Base-by-base conservation (phyloP, 2,797 vertebrate species). In the Sphenopsis melanotis region DNA sequence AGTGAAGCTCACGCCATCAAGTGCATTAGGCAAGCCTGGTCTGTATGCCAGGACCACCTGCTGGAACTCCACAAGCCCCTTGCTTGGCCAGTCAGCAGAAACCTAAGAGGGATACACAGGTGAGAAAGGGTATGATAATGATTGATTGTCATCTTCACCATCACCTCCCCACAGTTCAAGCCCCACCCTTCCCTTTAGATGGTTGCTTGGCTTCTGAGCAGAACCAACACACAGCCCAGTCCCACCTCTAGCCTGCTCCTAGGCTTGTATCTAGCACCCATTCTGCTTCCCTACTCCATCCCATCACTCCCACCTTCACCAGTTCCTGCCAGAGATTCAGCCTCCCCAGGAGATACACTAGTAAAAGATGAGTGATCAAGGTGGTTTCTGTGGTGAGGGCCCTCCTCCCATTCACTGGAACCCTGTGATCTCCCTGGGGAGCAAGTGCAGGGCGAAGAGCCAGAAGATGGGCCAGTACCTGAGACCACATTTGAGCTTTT, bases 61-160 rank as follows among this genome's bases (percentile, higher is more conserved):
- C 11, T 97, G 97, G 82, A 99, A 99, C 94, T 99, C 98, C 96
- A 99, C 91, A 20, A 96, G 89, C 21, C 99, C 99, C 30, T 93
- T 95, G 46, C 98, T 97, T 24, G 99, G 98, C 99, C 99, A 99
- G 15, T 97, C 85, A 4, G 92, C 42, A 41, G 97, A 63, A 85
- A 99, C 97, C 99, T 99, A 97, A 65, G 68, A 92, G 21, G 23
- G 53, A 76, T 24, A 95, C 2, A 15, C 11, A n/a, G 20, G 44
- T 70, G 56, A 91, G 7, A 61, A n/a, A 55, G 34, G 26, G 37
- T 32, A 27, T 20, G 82, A 82, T 49, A 6, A 3, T 29, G 52
- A 85, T 6, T 17, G 5, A 4, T 42, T 65, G 24, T 26, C 53
- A 76, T 9, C 41, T 83, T 84, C 81, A 76, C 46, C 24, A 50